These are phyloP conservation scores for Neodontobutis hainanensis DNA, from an alignment of 2,113 vertebrate species.

Conservation along the genomic window DNA sequence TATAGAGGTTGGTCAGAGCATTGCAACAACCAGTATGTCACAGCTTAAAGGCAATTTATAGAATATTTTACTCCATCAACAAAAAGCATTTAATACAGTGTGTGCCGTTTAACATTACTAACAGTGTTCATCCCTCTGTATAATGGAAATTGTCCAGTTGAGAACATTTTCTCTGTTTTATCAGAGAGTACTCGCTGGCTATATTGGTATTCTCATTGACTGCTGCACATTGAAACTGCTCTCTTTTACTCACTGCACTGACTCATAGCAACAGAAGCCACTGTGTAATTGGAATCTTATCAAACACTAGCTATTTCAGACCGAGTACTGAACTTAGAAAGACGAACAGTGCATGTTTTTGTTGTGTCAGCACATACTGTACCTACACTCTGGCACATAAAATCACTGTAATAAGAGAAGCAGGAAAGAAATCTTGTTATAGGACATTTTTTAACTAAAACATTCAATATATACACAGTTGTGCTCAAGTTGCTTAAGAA, in stretches of 20 bases:
- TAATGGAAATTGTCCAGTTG: too few relatives aligned
- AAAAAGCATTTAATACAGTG: too few relatives aligned
- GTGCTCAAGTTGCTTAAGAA: background rate
- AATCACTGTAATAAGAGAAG: background rate
- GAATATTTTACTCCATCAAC: too few relatives aligned
- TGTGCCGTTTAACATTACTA: too few relatives aligned
- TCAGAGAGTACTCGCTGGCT: too few relatives aligned
- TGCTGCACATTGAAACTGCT: slow-evolving; percentile 37
- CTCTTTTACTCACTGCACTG: slow-evolving; percentile 11
- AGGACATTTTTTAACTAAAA: too few relatives aligned
- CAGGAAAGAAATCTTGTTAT: background rate
- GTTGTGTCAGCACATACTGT: background rate
- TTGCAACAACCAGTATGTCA: too few relatives aligned
- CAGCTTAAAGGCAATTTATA: too few relatives aligned
- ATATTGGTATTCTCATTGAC: slow-evolving; percentile 20
- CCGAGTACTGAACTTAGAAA: background rate
- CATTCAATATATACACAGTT: background rate
- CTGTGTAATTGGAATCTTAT: slow-evolving; percentile 43
- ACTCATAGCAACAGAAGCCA: slow-evolving; percentile 14
- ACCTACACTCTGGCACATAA: background rate
- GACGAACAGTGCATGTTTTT: background rate
- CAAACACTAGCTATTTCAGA: slow-evolving; percentile 29
- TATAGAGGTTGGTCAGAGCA: too few relatives aligned
- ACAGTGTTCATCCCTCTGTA: too few relatives aligned
- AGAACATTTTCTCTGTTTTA: too few relatives aligned